A percentile compares a stretch with the other conserved stretches of the same genome.
Conservation (phyloP, 2,888 invertebrate species). For the Dioctria linearis region DNA sequence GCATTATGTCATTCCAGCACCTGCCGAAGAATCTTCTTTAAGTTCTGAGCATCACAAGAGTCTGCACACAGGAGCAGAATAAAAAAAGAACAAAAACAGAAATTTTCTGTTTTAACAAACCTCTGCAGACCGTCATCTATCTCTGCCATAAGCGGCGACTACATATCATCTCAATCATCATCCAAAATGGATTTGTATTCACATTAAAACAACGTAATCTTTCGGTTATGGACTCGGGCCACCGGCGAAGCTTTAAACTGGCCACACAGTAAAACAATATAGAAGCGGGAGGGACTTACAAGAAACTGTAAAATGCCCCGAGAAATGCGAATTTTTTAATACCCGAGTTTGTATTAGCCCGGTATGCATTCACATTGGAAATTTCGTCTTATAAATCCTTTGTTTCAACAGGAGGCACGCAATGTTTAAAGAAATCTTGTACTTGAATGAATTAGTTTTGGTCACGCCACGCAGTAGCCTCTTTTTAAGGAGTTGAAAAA, state of each 20-base stretch:
- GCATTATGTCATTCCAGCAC: not conserved
- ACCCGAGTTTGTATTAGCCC: not conserved
- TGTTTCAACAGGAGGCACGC: not conserved
- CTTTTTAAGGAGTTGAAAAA: not conserved
- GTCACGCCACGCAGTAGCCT: not conserved
- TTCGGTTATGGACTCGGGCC: not conserved
- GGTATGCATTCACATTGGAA: not conserved
- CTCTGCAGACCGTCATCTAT: slow-evolving; percentile 18
- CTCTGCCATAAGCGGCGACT: slow-evolving; percentile 6
- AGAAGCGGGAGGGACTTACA: not conserved
- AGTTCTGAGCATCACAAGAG: not conserved
- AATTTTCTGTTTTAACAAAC: not conserved
- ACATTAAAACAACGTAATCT: slow-evolving; percentile 41
- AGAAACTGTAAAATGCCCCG: not conserved
- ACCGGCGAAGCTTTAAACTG: slow-evolving; percentile 24
- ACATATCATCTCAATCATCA: slow-evolving; percentile 38
- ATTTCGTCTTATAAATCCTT: not conserved
- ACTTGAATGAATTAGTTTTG: not conserved
- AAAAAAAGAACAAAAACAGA: not conserved
- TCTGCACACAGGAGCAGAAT: not conserved
- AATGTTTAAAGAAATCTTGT: not conserved
- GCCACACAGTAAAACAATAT: slow-evolving; percentile 21
- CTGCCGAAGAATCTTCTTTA: not conserved
- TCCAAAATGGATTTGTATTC: slow-evolving; percentile 24
- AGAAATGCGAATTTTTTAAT: not conserved